A percentile compares a stretch with the other conserved stretches of the same genome.
phyloP scores from a whole-genome alignment of 2,113 vertebrate species.

The Trichechus manatus region DNA sequence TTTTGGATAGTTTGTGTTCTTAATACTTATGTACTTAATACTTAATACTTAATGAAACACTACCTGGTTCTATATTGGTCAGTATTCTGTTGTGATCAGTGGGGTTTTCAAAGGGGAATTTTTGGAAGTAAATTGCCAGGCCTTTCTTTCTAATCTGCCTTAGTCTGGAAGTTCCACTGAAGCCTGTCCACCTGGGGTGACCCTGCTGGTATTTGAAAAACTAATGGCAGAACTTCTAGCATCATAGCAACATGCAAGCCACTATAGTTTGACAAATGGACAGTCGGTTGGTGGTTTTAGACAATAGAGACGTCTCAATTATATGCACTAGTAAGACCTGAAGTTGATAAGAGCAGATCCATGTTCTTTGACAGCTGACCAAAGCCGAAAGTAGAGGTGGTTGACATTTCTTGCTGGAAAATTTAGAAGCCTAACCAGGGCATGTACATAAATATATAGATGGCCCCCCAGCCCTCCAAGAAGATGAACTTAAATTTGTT shows the following conservation, averaged over 20 bases:
- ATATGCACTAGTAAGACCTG: neutral
- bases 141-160: too few relatives aligned
- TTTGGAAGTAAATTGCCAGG: too few relatives aligned
- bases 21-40: neutral
- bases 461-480: neutral
- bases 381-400: neutral
- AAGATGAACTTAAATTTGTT: neutral
- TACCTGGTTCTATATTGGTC: too few relatives aligned
- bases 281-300: neutral
- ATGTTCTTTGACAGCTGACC: neutral
- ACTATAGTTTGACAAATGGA: too few relatives aligned
- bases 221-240: too few relatives aligned
- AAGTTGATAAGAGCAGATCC: constrained; percentile 11
- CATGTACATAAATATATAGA: neutral
- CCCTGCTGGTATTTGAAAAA: too few relatives aligned
- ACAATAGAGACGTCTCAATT: neutral
- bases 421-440: neutral
- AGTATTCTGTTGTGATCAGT: too few relatives aligned
- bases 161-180: too few relatives aligned
- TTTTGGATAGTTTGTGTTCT: neutral
- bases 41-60: neutral
- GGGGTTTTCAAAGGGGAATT: too few relatives aligned
- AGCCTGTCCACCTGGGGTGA: too few relatives aligned
- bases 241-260: too few relatives aligned
- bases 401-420: constrained; percentile 18